Conservation (phyloP, 37 sponge, comb jelly and placozoan species). For the Haliclona indistincta region DNA sequence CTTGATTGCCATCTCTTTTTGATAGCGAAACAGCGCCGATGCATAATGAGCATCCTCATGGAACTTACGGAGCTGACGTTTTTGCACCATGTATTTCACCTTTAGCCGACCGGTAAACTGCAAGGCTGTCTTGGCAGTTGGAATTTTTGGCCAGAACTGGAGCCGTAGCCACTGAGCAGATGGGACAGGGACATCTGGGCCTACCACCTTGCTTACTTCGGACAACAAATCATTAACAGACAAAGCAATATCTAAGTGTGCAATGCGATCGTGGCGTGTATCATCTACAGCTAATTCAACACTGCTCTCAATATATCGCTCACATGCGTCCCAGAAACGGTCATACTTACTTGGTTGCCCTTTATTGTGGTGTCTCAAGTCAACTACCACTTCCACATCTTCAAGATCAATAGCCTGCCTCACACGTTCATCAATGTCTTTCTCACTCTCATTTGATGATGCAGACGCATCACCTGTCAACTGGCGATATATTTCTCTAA, state of each 20-base stretch:
- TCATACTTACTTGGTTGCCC: conserved; percentile 16
- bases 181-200: conserved; percentile 7
- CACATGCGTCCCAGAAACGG: conserved; percentile 20
- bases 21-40: conserved; percentile 45
- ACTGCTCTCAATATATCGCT: conserved; percentile 14
- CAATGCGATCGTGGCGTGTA: conserved; percentile 13
- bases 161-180: conserved; percentile 28
- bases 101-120: conserved; percentile 25
- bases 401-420: conserved; percentile 14
- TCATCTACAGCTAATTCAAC: conserved; percentile 40
- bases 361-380: conserved; percentile 20
- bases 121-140: not conserved
- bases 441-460: not conserved
- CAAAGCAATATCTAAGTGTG: not conserved
- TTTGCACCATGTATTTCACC: conserved; percentile 29
- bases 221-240: not conserved
- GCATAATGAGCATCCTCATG: conserved; percentile 42
- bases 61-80: conserved; percentile 15
- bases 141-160: conserved; percentile 29
- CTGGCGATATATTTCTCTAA: not conserved
- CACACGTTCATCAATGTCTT: conserved; percentile 14
- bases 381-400: conserved; percentile 10
- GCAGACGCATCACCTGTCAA: conserved; percentile 27
- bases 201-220: conserved; percentile 5
- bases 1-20: conserved; percentile 24